These are phyloP conservation scores for Megaceryle torquata DNA, from an alignment of 2,113 vertebrate species.

Conservation along the genomic window DNA sequence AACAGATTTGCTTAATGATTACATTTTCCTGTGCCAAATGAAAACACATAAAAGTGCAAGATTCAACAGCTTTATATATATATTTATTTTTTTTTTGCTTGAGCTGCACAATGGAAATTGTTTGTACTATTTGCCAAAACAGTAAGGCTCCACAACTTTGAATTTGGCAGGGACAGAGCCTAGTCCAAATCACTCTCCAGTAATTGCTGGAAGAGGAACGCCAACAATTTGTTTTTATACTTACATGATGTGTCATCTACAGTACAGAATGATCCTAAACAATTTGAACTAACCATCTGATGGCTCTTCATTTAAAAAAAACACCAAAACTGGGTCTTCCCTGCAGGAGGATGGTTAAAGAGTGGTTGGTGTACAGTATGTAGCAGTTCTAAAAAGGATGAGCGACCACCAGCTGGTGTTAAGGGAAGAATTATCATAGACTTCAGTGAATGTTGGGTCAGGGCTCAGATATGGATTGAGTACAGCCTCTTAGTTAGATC, in stretches of 20 bases:
- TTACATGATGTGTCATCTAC: not conserved
- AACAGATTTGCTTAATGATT: slow-evolving; percentile 28
- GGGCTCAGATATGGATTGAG: not conserved
- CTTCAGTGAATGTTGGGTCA: not conserved
- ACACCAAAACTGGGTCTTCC: not conserved
- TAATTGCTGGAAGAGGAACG: slow-evolving; percentile 8
- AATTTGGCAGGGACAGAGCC: slow-evolving; percentile 24
- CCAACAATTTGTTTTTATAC: slow-evolving; percentile 3
- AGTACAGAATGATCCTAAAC: not conserved
- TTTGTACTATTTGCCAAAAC: slow-evolving; percentile 69
- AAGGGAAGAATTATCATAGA: not conserved
- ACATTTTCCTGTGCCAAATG: not conserved
- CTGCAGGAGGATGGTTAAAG: not conserved
- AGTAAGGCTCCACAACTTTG: slow-evolving; percentile 52
- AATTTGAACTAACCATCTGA: not conserved
- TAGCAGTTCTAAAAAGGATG: not conserved
- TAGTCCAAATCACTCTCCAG: slow-evolving; percentile 1
- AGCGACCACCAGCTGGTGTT: rapidly evolving
- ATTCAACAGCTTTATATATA: slow-evolving; percentile 19
- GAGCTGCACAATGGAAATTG: slow-evolving; percentile 73
- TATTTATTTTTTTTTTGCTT: not conserved
- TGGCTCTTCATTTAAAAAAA: not conserved
- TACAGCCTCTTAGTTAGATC: not conserved
- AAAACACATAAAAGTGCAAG: slow-evolving; percentile 41
- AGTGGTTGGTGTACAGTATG: rapidly evolving